Evolutionary conservation across 2,113 vertebrate species (phyloP).

Genomic region (Poeciliopsis prolifica): DNA sequence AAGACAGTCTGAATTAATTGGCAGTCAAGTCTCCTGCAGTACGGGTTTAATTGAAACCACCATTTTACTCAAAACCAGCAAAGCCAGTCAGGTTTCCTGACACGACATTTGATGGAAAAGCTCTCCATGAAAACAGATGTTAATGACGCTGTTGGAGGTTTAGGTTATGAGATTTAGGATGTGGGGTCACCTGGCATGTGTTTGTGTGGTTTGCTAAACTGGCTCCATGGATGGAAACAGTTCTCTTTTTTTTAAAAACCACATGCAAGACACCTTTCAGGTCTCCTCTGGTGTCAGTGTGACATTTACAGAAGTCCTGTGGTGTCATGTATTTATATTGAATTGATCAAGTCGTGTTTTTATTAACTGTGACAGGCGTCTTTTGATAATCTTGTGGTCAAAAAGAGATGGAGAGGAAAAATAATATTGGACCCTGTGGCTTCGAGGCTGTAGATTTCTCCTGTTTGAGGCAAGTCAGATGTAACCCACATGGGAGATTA

Average conservation of each 20-base stretch:
- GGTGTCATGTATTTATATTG: not conserved
- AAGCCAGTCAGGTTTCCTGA: conserved; percentile 2
- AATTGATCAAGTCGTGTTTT: too few relatives aligned
- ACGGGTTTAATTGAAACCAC: conserved; percentile 1
- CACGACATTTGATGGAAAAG: conserved; percentile 12
- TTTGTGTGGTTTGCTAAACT: conserved; percentile 27
- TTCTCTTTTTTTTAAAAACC: not conserved
- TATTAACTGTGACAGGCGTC: too few relatives aligned
- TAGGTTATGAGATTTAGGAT: conserved; percentile 37
- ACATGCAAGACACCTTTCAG: conserved; percentile 29
- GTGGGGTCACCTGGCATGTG: conserved; percentile 48
- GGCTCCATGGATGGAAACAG: conserved; percentile 17
- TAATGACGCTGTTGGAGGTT: conserved; percentile 34
- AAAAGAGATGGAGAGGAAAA: not conserved
- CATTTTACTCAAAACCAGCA: not conserved
- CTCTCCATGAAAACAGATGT: conserved; percentile 24
- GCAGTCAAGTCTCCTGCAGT: not conserved
- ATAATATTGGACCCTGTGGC: not conserved
- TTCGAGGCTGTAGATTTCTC: not conserved
- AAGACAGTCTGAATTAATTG: not conserved
- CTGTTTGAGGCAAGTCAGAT: not conserved
- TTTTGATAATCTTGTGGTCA: not conserved
- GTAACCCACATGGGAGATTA: not conserved
- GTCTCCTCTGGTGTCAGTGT: conserved; percentile 29
- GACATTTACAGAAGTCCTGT: conserved; percentile 26